Evolutionary conservation across 2,888 invertebrate species (phyloP).

Genomic region (Keiferia lycopersicella): DNA sequence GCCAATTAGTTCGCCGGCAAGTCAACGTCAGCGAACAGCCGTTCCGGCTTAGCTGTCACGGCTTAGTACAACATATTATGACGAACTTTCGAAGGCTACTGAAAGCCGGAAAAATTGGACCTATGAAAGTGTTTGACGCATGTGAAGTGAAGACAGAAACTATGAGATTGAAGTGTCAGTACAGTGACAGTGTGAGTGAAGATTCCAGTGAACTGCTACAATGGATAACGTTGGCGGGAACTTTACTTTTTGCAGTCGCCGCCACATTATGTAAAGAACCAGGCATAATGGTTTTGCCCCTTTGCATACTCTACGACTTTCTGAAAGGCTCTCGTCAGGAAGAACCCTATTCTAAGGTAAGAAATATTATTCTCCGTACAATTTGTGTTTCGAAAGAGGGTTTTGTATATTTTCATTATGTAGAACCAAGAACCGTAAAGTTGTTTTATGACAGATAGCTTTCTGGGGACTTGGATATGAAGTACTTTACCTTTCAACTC

Average conservation of each 20-base stretch:
- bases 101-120: slow-evolving; percentile 68
- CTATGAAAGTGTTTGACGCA: slow-evolving; percentile 63
- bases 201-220: slow-evolving; percentile 69
- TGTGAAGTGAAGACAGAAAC: slow-evolving; percentile 59
- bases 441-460: slow-evolving; percentile 49
- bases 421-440: slow-evolving; percentile 49
- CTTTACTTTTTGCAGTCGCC: slow-evolving; percentile 85
- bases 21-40: slow-evolving; percentile 56
- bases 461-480: slow-evolving; percentile 45
- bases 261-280: slow-evolving; percentile 98
- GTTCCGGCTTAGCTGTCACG: slow-evolving; percentile 71
- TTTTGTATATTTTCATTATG: slow-evolving; percentile 38
- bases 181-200: slow-evolving; percentile 69
- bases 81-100: slow-evolving; percentile 68
- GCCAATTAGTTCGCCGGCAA: slow-evolving; percentile 53
- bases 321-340: slow-evolving; percentile 79
- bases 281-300: slow-evolving; percentile 94
- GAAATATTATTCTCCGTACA: slow-evolving; percentile 34
- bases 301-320: slow-evolving; percentile 95
- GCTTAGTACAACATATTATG: slow-evolving; percentile 69
- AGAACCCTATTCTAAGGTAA: slow-evolving; percentile 81
- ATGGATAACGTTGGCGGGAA: slow-evolving; percentile 82
- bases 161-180: slow-evolving; percentile 66
- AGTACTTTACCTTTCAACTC: slow-evolving; percentile 47
- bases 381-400: slow-evolving; percentile 32